Percentiles rank a stretch among this genome's conserved stretches.
These are phyloP conservation scores for Oithona nana DNA, from an alignment of 2,888 invertebrate genomes.

Conservation along the genomic window DNA sequence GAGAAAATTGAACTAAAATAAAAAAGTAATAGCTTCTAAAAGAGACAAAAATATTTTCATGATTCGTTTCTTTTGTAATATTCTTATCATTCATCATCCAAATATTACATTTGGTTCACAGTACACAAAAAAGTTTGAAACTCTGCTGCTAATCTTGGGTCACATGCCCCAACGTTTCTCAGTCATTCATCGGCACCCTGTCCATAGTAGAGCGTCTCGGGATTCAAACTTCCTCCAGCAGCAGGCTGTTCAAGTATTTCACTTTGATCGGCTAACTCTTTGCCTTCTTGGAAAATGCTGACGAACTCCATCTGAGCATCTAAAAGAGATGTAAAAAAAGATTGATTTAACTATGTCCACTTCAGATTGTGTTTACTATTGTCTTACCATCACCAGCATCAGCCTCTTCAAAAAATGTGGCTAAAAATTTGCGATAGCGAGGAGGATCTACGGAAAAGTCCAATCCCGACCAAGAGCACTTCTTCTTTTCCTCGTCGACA, in stretches of 20 bases:
- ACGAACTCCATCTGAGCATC: background rate
- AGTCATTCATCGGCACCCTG: conserved; percentile 22
- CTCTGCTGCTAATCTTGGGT: background rate
- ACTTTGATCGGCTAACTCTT: conserved; percentile 1
- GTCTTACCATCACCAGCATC: too few species aligned
- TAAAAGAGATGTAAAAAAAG: too few species aligned
- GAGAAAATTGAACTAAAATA: too few species aligned
- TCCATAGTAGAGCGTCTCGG: background rate
- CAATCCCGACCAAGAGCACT: conserved; percentile 20
- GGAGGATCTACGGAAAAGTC: conserved; percentile 18
- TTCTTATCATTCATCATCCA: too few species aligned
- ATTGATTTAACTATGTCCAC: too few species aligned
- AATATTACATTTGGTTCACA: too few species aligned
- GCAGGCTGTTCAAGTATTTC: background rate
- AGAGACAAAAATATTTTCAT: too few species aligned
- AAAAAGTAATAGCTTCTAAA: too few species aligned
- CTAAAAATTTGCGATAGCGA: background rate
- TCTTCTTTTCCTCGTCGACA: conserved; percentile 1
- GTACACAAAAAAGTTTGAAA: too few species aligned
- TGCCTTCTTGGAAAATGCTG: background rate
- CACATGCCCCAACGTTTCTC: background rate
- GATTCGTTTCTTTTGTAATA: too few species aligned
- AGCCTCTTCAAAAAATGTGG: background rate
- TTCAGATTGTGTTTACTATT: too few species aligned
- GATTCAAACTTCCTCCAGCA: background rate